Evolutionary conservation across 2,888 invertebrate genomes (phyloP), one percentile per base, ranked within the genome.

Genomic region (Geophilus truncorum): DNA sequence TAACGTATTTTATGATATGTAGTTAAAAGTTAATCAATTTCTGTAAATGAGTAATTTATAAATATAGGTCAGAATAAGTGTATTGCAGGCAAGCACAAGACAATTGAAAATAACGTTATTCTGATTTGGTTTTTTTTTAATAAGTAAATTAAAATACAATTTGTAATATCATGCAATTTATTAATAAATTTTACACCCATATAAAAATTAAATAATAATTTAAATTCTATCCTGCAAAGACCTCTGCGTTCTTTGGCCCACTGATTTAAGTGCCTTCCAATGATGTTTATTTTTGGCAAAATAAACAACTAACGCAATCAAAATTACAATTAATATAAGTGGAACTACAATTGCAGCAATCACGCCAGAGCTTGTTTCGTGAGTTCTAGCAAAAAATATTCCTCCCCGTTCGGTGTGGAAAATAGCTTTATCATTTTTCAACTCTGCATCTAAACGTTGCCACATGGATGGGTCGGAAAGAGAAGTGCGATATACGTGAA

Each of bases 361-460:
- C 62, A 62, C 23, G 5, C 62, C 62, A 25, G 9, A 25, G 15
- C 62, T 62, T 2, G 62, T 28, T 12, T 23, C 25, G 23, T 62
- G 62, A 62, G 62, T 62, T 25, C 62, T 62, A 25, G 62, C 62
- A 62, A 62, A 62, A 62, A 62, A 62, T 25, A 62, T 62, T 23
- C 62, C 62, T 23, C 62, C 62, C 7, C 62, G 23, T 62, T 62
- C 25, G 9, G 62, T 25, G 62, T 28, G 23, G 25, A 62, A 62
- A 62, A 62, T 28, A 23, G 62, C 62, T 15, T 15, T 4, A 62
- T 28, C 15, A 23, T 62, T 28, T 28, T 9, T 62, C 15, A 62
- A 12, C 0, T 62, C 28, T 1, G 62, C 62, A 25, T 62, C 62
- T 25, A 62, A 62, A 4, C 62, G 23, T 28, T 62, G 62, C 62